phyloP scores from a whole-genome alignment of 2,888 invertebrate species.

The Nomada fucata region DNA sequence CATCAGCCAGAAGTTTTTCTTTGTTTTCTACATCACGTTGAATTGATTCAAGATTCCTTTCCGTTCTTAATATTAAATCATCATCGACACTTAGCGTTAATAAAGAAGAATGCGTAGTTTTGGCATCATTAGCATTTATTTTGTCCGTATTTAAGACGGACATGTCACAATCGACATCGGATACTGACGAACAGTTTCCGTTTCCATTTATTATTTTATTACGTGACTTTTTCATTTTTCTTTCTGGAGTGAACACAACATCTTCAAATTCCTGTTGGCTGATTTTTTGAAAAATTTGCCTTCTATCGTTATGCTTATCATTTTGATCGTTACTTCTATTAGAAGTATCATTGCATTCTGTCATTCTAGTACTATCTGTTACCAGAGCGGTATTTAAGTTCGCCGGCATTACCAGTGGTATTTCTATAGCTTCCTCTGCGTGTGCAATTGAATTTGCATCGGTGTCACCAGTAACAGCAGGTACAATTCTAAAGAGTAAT shows the following conservation, averaged over 20 bases:
- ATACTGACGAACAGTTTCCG: constrained; percentile 47
- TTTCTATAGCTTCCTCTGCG: constrained; percentile 91
- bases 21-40: constrained; percentile 90
- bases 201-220: constrained; percentile 56
- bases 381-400: constrained; percentile 74
- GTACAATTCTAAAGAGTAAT: constrained; percentile 51
- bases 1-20: constrained; percentile 89
- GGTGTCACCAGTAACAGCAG: constrained; percentile 79
- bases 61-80: constrained; percentile 70
- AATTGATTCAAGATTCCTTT: constrained; percentile 85
- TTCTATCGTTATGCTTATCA: constrained; percentile 83
- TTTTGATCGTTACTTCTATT: constrained; percentile 58
- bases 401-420: constrained; percentile 86
- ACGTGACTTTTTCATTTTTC: constrained; percentile 77
- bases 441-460: constrained; percentile 85
- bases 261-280: constrained; percentile 90
- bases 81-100: constrained; percentile 76
- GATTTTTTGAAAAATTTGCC: constrained; percentile 89
- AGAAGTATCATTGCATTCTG: constrained; percentile 50
- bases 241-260: constrained; percentile 88
- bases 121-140: constrained; percentile 64
- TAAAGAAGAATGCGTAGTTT: constrained; percentile 74
- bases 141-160: constrained; percentile 46
- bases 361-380: constrained; percentile 65
- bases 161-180: constrained; percentile 36